Conservation (phyloP, 1,140 invertebrate species). For the Drosophila asahinai region DNA sequence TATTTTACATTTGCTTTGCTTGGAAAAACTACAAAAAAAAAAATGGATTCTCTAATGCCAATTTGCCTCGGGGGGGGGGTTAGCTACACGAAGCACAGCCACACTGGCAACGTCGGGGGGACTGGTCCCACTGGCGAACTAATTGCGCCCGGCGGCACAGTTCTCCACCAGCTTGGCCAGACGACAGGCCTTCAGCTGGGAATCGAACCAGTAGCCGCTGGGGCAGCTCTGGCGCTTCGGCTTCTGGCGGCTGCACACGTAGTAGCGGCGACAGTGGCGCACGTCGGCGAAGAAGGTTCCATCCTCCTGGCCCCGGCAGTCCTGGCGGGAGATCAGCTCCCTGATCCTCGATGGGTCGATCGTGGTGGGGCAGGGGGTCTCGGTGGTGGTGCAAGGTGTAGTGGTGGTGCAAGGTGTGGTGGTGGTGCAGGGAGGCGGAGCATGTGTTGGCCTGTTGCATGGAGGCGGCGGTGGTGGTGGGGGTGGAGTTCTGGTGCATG, state of each 20-base stretch:
- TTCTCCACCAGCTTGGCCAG: constrained; percentile 39
- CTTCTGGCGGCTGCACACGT: constrained; percentile 43
- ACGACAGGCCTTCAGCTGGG: constrained; percentile 27
- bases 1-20: constrained; percentile 10
- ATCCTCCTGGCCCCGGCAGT: constrained; percentile 39
- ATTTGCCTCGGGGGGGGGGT: not conserved
- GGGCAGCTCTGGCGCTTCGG: constrained; percentile 40
- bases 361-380: too few relatives aligned
- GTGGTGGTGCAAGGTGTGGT: not conserved
- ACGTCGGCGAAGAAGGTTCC: constrained; percentile 40
- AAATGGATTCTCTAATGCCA: constrained; percentile 13
- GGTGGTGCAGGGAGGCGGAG: not conserved
- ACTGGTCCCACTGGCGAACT: not conserved
- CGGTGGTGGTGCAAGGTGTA: not conserved
- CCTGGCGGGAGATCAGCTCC: constrained; percentile 4
- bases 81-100: not conserved
- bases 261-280: constrained; percentile 57
- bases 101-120: not conserved
- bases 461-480: not conserved
- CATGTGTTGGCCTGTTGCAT: not conserved
- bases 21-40: constrained; percentile 24
- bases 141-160: constrained; percentile 47
- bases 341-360: too few relatives aligned
- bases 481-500: not conserved
- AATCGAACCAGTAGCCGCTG: constrained; percentile 56